These are phyloP conservation scores for Megamerina dolium DNA, from an alignment of 2,888 invertebrate genomes.

Conservation along the genomic window DNA sequence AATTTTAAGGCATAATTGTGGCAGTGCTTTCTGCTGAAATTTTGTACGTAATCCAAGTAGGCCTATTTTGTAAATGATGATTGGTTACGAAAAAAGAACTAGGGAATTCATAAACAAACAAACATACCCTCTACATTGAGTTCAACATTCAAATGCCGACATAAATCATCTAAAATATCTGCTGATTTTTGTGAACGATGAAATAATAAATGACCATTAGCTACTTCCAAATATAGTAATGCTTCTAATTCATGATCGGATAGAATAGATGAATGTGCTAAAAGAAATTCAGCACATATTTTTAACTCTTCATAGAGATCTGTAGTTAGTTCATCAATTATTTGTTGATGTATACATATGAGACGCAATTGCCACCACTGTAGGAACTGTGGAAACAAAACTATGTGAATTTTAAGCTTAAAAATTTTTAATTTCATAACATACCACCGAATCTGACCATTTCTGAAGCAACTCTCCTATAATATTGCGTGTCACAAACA, in stretches of 20 bases:
- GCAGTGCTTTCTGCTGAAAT: constrained; percentile 73
- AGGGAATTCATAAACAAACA: not conserved
- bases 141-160: constrained; percentile 59
- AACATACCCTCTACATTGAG: constrained; percentile 62
- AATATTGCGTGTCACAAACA: constrained; percentile 47
- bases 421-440: not conserved
- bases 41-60: constrained; percentile 83
- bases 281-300: constrained; percentile 23
- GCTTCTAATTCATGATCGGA: constrained; percentile 46
- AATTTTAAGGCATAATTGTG: constrained; percentile 76
- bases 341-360: constrained; percentile 66
- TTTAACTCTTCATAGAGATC: constrained; percentile 53
- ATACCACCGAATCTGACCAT: constrained; percentile 36
- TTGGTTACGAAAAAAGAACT: too few species aligned
- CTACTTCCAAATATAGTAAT: constrained; percentile 52
- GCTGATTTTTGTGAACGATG: constrained; percentile 67
- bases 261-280: constrained; percentile 35
- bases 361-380: constrained; percentile 68
- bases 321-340: constrained; percentile 69
- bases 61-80: constrained; percentile 17
- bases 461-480: constrained; percentile 40
- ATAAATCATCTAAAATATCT: constrained; percentile 60
- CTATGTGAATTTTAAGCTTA: not conserved
- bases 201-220: constrained; percentile 67
- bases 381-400: constrained; percentile 23